These are phyloP conservation scores for Anas platyrhynchos DNA, from an alignment of 2,113 vertebrate genomes.

Conservation along the genomic window DNA sequence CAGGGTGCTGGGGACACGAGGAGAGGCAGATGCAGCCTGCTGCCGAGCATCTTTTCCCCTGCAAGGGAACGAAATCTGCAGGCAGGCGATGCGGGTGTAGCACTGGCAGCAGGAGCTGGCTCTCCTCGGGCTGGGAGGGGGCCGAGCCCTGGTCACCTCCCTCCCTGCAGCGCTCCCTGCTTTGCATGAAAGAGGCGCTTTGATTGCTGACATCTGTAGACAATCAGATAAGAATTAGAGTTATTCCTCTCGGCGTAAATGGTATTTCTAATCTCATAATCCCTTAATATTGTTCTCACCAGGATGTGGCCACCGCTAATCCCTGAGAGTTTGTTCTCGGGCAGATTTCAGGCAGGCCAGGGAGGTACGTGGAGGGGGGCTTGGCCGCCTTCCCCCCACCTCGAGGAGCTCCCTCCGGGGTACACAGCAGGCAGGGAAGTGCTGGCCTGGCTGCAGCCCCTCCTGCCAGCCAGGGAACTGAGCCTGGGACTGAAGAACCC, in stretches of 20 bases:
- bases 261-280: constrained; percentile 71
- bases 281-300: constrained; percentile 63
- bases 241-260: constrained; percentile 53
- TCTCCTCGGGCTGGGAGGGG: not conserved
- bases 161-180: not conserved
- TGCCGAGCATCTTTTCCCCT: not conserved
- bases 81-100: accelerated
- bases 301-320: constrained; percentile 32
- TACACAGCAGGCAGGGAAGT: not conserved
- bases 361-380: not conserved
- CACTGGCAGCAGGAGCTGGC: not conserved
- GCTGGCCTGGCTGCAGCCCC: not conserved
- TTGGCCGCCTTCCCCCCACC: not conserved
- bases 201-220: constrained; percentile 63
- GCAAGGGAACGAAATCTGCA: not conserved
- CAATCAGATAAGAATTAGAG: constrained; percentile 66
- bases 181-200: constrained; percentile 12
- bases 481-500: accelerated
- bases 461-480: not conserved
- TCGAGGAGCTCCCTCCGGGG: not conserved
- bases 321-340: constrained; percentile 39
- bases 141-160: not conserved
- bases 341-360: not conserved
- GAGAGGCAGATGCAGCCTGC: not conserved
- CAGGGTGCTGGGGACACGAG: not conserved